Base-by-base conservation (phyloP, 2,797 vertebrate species). In the Paguma larvata region DNA sequence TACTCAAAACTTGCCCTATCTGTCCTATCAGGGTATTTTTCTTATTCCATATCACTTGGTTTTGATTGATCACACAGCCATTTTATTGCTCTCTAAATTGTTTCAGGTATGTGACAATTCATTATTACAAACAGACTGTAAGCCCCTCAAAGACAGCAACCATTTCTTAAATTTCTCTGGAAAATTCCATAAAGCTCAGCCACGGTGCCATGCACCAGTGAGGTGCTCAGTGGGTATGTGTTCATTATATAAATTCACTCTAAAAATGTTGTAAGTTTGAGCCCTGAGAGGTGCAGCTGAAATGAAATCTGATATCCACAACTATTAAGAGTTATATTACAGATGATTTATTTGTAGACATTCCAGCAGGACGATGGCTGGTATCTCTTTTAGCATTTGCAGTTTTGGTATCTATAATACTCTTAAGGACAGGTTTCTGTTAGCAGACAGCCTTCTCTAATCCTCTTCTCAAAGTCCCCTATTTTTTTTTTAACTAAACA, bases 321-420 rank as follows among this genome's bases (percentile, higher is more conserved):
- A 92, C 62, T 96, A 48, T 92, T 97, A 70, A 96, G 67, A 90
- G 79, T 95, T 41, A n/a, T 93, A 94, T 79, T 75, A 86, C 7
- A 79, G 41, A 80, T 82, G n/a, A 91, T 85, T 93, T 89, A 87
- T 95, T 93, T 95, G 63, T 90, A 96, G 77, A 95, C 79, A 95
- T 82, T 95, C 34, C 67, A 84, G 44, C 8, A 78, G 23, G 68
- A 85, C 80, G 73, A 91, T 65, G 78, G 53, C 44, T 83, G n/a
- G 25, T 56, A 96, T 92, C 77, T 91, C 59, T 96, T 92, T 91
- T 87, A 68, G 48, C 44, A 93, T 86, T 88, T 94, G 14, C 10
- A 80, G 41, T 68, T 96, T 96, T 93, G 53, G 32, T 88, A 86
- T 84, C 11, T 34, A 38, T 65, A 82, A 82, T 82, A 95, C 9